Base-by-base conservation (phyloP, 2,113 vertebrate genomes). In the Neoarius graeffei region DNA sequence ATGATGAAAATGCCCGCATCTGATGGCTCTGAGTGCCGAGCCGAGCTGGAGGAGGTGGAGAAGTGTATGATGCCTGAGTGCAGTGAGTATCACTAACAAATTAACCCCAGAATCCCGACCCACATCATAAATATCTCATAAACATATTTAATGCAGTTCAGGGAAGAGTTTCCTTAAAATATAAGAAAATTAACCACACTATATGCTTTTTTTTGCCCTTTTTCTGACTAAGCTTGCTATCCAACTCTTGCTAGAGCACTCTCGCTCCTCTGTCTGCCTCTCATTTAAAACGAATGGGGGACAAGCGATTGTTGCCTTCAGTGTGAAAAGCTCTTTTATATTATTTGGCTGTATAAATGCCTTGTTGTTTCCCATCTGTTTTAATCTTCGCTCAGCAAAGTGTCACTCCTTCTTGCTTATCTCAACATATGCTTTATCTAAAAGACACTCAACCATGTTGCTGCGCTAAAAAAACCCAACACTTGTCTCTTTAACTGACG, bases 51-150 rank as follows among this genome's bases (percentile, higher is more conserved):
- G 0, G 96, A 99, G 91, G 95, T 96, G 15, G 98, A 99, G 92
- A 99, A 99, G 79, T 99, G 98, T 95, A 98, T 98, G 97, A 98
- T 98, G 98, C 97, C 97, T 0, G 97, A 99, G 77, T 99, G 98
- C 91, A 96, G 98, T 99, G 93, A 97, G 98, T 95, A 77, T 4
- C 6, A 25, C n/a, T 57, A 62, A 62, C 30, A 59, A 23, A 23
- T 23, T 60, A 20, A 10, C 57, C 4, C 56, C 27, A 20, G 8
- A 59, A 20, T 59, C 27, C 35, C 56, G 4, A 30, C 27, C 0
- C 14, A 79, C 74, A 14, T 52, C 42, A 48, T 27, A 4, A 11
- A 74, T 11, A 23, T 11, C 50, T 50, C 19, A 19, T 1, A 35
- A 71, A 35, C 30, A 35, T 74, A 23, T 77, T 77, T 54, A 5